Conservation (phyloP, 2,113 vertebrate genomes). For the Octodon degus region DNA sequence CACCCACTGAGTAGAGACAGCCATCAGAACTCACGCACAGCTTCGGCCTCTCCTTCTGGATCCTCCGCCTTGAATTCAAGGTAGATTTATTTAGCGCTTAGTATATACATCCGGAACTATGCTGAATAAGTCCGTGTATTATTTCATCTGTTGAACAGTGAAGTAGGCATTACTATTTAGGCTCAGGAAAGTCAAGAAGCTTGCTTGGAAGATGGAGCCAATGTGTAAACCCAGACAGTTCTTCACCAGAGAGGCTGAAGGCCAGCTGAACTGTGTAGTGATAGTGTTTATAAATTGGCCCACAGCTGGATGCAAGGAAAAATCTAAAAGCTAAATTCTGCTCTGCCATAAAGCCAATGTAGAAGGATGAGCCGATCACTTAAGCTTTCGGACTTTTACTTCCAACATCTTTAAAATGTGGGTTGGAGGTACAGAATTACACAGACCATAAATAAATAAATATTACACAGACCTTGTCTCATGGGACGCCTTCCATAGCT, state of each 20-base stretch:
- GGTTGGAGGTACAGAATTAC: background rate
- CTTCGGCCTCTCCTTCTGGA: background rate
- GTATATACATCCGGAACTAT: background rate
- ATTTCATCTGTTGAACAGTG: background rate
- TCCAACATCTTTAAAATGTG: background rate
- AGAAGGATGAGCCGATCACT: background rate
- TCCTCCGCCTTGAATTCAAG: background rate
- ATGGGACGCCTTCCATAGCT: background rate
- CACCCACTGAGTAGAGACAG: background rate
- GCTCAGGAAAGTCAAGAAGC: background rate
- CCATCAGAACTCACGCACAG: background rate
- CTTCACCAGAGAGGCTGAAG: background rate
- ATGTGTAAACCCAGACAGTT: background rate
- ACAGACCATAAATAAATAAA: too few species aligned
- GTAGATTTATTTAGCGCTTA: background rate
- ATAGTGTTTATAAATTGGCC: background rate
- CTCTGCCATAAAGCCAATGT: background rate
- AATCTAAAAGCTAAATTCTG: background rate
- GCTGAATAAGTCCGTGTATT: background rate
- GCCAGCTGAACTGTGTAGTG: background rate
- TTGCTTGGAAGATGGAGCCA: background rate
- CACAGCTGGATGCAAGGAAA: background rate
- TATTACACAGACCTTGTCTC: background rate
- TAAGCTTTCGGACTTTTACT: background rate
- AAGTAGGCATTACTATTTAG: background rate